These are phyloP conservation scores for Dissostichus mawsoni DNA, from an alignment of 2,113 vertebrate genomes.

Conservation along the genomic window DNA sequence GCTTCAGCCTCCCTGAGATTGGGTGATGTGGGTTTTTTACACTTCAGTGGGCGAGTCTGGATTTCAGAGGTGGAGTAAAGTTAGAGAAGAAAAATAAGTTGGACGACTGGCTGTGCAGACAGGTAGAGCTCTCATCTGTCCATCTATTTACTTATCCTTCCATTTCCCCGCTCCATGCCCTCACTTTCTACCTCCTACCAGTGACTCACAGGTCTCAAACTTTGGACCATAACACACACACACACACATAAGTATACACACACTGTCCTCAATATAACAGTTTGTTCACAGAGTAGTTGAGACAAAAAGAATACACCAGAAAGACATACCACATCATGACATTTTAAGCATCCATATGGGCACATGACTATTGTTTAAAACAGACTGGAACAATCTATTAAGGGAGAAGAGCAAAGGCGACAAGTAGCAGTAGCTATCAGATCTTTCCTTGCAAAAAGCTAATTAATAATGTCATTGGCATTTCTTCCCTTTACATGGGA, in stretches of 20 bases:
- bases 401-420: background rate
- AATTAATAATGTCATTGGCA: background rate
- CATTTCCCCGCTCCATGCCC: conserved; percentile 45
- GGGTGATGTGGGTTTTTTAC: conserved; percentile 64
- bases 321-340: background rate
- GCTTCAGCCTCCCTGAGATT: conserved; percentile 52
- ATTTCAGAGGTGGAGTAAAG: conserved; percentile 43
- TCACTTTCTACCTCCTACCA: conserved; percentile 32
- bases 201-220: conserved; percentile 53
- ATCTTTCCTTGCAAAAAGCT: background rate
- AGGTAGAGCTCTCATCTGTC: conserved; percentile 41
- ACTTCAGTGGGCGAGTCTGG: conserved; percentile 35
- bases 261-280: background rate
- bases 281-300: conserved; percentile 16
- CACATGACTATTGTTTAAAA: background rate
- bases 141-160: conserved; percentile 43
- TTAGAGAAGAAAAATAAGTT: conserved; percentile 15
- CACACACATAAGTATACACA: background rate
- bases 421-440: background rate
- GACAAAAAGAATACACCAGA: conserved; percentile 7
- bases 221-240: conserved; percentile 10
- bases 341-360: background rate
- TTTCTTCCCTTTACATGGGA: background rate
- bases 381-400: background rate
- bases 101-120: conserved; percentile 32